A percentile compares a stretch with the other conserved stretches of the same genome.
Evolutionary conservation across 2,113 vertebrate genomes (phyloP).

Genomic region (Danio rerio): GRCz12tu NC_133195.1:41026001-41026500

Average conservation of each 20-base stretch:
- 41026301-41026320: slow-evolving; percentile 47
- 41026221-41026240: slow-evolving; percentile 56
- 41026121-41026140: neutral
- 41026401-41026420: slow-evolving; percentile 30
- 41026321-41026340: slow-evolving; percentile 43
- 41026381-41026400: slow-evolving; percentile 5
- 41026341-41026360: slow-evolving; percentile 40
- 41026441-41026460: slow-evolving; percentile 8
- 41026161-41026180: neutral
- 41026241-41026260: slow-evolving; percentile 54
- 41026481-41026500: neutral
- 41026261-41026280: slow-evolving; percentile 57
- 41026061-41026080: neutral
- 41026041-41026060: slow-evolving; percentile 24
- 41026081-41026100: neutral
- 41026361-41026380: slow-evolving; percentile 55
- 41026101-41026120: slow-evolving; percentile 11
- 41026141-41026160: neutral
- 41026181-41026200: slow-evolving; percentile 23
- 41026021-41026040: neutral
- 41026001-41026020: slow-evolving; percentile 3
- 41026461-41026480: neutral
- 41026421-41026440: slow-evolving; percentile 12
- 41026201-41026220: slow-evolving; percentile 35
- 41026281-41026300: slow-evolving; percentile 37